These are phyloP conservation scores for Oscheius myriophilus DNA, from an alignment of 2,888 invertebrate species.

Conservation along the genomic window DNA sequence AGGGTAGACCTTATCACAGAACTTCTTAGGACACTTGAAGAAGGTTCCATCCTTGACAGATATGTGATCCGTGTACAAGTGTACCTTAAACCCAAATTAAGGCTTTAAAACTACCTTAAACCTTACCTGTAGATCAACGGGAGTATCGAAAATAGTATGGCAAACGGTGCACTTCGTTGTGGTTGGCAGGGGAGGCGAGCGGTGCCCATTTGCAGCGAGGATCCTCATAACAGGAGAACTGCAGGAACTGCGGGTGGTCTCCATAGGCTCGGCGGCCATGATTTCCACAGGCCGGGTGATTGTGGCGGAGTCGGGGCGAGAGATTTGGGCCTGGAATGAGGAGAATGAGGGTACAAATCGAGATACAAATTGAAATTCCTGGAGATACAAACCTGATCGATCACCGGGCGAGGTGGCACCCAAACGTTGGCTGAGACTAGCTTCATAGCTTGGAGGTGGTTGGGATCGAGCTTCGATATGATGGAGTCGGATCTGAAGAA, in stretches of 20 bases:
- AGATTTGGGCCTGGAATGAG: conserved; percentile 18
- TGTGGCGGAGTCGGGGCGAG: too few species aligned
- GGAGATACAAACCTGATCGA: too few species aligned
- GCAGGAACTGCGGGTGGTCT: conserved; percentile 11
- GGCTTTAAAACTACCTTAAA: not conserved
- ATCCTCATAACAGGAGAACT: conserved; percentile 24
- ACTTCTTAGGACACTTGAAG: conserved; percentile 59
- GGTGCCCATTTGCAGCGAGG: conserved; percentile 16
- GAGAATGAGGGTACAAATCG: not conserved
- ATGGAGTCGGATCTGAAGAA: conserved; percentile 20
- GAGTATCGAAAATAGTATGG: conserved; percentile 31
- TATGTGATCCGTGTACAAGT: conserved; percentile 67
- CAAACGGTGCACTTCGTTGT: conserved; percentile 34
- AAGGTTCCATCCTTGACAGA: conserved; percentile 65
- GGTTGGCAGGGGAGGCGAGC: conserved; percentile 33
- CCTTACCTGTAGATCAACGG: conserved; percentile 33
- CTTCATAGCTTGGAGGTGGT: conserved; percentile 18
- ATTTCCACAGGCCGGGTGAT: too few species aligned
- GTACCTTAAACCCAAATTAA: conserved; percentile 46
- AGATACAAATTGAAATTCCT: not conserved
- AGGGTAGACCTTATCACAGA: conserved; percentile 61
- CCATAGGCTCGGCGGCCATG: not conserved
- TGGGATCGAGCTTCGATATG: not conserved
- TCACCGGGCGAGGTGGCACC: conserved; percentile 34
- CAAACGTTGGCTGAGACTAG: conserved; percentile 39